Percentiles rank a stretch among this genome's conserved stretches.
phyloP scores from a whole-genome alignment of 2,888 invertebrate genomes.

The Diloba caeruleocephala region DNA sequence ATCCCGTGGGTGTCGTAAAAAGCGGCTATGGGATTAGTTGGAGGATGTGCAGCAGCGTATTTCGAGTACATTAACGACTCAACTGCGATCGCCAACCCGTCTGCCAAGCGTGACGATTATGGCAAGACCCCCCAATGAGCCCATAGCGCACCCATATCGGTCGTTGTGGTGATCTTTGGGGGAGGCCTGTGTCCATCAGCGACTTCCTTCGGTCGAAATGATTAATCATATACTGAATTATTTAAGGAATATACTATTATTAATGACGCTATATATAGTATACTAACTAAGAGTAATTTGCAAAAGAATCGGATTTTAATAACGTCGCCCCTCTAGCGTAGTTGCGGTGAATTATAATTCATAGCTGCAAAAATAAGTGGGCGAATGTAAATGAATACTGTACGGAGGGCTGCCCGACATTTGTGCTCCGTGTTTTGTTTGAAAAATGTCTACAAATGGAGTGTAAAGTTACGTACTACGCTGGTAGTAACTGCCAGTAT shows the following conservation, averaged over 20 bases:
- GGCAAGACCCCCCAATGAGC: too few species aligned
- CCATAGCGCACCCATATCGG: too few species aligned
- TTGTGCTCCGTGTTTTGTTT: conserved; percentile 29
- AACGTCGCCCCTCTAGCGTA: conserved; percentile 44
- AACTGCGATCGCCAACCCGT: too few species aligned
- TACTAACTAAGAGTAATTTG: conserved; percentile 36
- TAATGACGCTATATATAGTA: conserved; percentile 35
- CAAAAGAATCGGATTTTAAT: conserved; percentile 61
- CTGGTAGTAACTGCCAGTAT: conserved; percentile 4
- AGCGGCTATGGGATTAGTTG: too few species aligned
- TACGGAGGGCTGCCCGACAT: conserved; percentile 24
- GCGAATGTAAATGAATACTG: conserved; percentile 48
- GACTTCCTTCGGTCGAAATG: too few species aligned
- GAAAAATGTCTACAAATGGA: conserved; percentile 35
- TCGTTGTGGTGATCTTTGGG: too few species aligned
- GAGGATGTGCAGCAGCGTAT: too few species aligned
- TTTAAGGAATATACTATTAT: conserved; percentile 13
- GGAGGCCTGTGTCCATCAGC: too few species aligned
- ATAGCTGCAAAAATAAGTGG: conserved; percentile 56
- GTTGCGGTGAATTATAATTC: conserved; percentile 60
- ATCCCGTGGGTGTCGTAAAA: too few species aligned
- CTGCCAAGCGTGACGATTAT: too few species aligned
- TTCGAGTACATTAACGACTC: too few species aligned
- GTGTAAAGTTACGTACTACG: conserved; percentile 12
- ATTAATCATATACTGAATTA: too few species aligned